These are phyloP conservation scores for Agrypnus murinus DNA, from an alignment of 2,888 invertebrate genomes.

Conservation along the genomic window DNA sequence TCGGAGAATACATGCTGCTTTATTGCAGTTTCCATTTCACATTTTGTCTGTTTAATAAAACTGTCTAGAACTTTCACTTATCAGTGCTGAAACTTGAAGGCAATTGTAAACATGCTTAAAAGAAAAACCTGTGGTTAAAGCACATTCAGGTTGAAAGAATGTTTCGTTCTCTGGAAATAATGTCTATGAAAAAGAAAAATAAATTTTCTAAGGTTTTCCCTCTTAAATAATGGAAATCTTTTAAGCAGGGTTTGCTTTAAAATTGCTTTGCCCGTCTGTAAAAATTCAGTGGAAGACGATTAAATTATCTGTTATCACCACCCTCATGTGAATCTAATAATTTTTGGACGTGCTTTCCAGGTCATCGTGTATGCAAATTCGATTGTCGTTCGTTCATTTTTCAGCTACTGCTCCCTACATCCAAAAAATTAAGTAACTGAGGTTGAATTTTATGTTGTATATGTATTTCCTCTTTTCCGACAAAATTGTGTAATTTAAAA, in stretches of 20 bases:
- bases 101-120: not conserved
- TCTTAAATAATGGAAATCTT: not conserved
- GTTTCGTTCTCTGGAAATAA: not conserved
- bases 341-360: conserved; percentile 20
- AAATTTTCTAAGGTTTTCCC: conserved; percentile 2
- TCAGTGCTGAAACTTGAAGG: not conserved
- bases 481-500: too few relatives aligned
- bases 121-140: not conserved
- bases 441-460: not conserved
- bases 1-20: conserved; percentile 4
- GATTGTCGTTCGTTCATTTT: conserved; percentile 21
- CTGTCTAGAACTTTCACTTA: not conserved
- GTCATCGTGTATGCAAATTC: conserved; percentile 23
- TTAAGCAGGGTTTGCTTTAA: not conserved
- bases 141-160: not conserved
- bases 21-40: conserved; percentile 6
- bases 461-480: too few relatives aligned
- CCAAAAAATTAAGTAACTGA: not conserved
- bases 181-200: too few relatives aligned
- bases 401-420: not conserved
- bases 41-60: not conserved
- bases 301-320: conserved; percentile 20
- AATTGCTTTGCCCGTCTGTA: not conserved
- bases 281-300: conserved; percentile 5
- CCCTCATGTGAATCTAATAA: conserved; percentile 20